Base-by-base conservation (phyloP, 2,888 invertebrate genomes). In the Odontocerum albicorne region DNA sequence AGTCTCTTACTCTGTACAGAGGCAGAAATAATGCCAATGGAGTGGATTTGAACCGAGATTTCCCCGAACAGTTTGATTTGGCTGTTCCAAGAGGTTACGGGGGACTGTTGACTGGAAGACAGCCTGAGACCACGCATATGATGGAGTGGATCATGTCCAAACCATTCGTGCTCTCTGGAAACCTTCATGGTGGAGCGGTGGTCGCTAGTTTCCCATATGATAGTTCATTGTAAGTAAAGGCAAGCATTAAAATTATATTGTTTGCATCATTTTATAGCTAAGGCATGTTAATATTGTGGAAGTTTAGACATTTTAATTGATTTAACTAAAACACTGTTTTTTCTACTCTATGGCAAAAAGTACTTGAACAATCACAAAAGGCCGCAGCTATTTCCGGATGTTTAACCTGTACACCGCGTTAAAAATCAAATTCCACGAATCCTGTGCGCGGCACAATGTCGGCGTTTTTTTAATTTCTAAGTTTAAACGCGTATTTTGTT, bases 201-300 rank as follows among this genome's bases (percentile, higher is more conserved):
- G 98, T 99, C 1, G 97, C 96, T 46, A 98, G 97, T 71, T 99
- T 97, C 74, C 99, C 99, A 0, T 99, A 84, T 67, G 97, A 96
- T 72, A 88, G 93, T 70, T 87, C 88, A 12, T 80, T 80, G 90
- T 90, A 75, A 73, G 72, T 70, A 35, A 27, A 4, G 10, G 10
- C 10, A 27, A 27, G 6, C 4, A 27, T 27, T 10, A 4, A 27
- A 27, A 19, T 38, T 45, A 44, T 46, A 12, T n/a, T n/a, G n/a
- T n/a, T n/a, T n/a, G n/a, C n/a, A n/a, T n/a, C n/a, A n/a, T n/a
- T n/a, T n/a, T n/a, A n/a, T n/a, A n/a, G n/a, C n/a, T n/a, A n/a
- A n/a, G n/a, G n/a, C n/a, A n/a, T n/a, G n/a, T n/a, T n/a, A n/a
- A n/a, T n/a, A n/a, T n/a, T n/a, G n/a, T n/a, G n/a, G n/a, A n/a